These are phyloP conservation scores for Lordiphosa clarofinis DNA, from an alignment of 1,140 invertebrate genomes.

Conservation along the genomic window DNA sequence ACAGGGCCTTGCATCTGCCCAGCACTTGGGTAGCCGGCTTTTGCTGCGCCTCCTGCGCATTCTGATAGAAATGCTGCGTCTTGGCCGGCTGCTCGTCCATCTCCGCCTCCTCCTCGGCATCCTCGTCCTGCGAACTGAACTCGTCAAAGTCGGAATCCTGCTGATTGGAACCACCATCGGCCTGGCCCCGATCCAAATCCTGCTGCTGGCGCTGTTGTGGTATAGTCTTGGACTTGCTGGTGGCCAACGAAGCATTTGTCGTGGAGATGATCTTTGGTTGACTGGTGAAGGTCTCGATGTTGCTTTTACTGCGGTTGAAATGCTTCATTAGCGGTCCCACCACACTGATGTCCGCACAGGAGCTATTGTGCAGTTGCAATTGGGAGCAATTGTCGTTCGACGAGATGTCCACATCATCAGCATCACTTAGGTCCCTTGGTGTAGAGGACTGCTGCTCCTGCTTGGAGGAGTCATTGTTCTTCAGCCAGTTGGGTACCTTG, in stretches of 20 bases:
- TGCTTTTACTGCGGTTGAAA: slow-evolving; percentile 78
- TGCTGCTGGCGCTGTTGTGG: slow-evolving; percentile 15
- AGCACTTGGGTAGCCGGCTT: slow-evolving; percentile 31
- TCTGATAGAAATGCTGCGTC: slow-evolving; percentile 63
- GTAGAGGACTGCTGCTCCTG: slow-evolving; percentile 47
- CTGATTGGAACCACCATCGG: slow-evolving; percentile 90
- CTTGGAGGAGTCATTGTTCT: slow-evolving; percentile 81
- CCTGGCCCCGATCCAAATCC: slow-evolving; percentile 86
- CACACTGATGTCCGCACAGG: slow-evolving; percentile 59
- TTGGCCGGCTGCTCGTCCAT: slow-evolving; percentile 78
- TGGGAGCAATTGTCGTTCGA: slow-evolving; percentile 40
- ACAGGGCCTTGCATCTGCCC: slow-evolving; percentile 87
- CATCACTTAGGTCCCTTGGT: slow-evolving; percentile 71
- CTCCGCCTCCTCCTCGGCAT: slow-evolving; percentile 80
- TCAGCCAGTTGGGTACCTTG: slow-evolving; percentile 91
- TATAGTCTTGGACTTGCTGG: slow-evolving; percentile 50
- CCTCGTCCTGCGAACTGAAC: slow-evolving; percentile 86
- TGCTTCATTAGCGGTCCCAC: slow-evolving; percentile 37
- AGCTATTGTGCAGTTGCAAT: slow-evolving; percentile 47
- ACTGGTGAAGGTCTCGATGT: slow-evolving; percentile 69
- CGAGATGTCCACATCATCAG: slow-evolving; percentile 32
- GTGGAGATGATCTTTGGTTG: slow-evolving; percentile 74
- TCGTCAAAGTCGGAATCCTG: slow-evolving; percentile 90
- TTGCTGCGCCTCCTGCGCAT: slow-evolving; percentile 34
- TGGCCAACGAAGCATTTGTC: slow-evolving; percentile 42